Conservation (phyloP, 2,797 vertebrate species). For the Brotula barbata region DNA sequence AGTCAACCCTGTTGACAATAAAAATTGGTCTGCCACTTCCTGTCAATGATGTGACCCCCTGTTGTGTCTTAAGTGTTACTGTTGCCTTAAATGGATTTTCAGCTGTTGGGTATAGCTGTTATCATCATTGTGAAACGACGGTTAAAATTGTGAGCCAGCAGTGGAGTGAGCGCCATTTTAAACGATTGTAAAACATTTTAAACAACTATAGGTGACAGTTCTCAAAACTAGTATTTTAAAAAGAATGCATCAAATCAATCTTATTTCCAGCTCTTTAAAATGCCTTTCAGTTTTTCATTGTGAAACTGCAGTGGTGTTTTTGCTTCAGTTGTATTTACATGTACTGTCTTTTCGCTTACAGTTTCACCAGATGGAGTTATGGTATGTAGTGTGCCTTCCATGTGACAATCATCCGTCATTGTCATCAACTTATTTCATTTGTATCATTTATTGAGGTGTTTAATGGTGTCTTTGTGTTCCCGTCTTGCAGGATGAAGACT, state of each 20-base stretch:
- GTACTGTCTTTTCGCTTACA: constrained; percentile 63
- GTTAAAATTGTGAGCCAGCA: no score
- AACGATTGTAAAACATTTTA: not conserved
- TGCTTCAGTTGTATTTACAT: not conserved
- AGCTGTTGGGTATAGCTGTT: constrained; percentile 7
- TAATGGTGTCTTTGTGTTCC: not conserved
- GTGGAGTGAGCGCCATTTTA: no score
- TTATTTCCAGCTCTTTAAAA: not conserved
- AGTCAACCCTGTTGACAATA: no score
- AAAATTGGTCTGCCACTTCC: not conserved
- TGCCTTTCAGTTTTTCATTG: not conserved
- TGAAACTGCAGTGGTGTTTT: not conserved
- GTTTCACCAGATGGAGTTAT: constrained; percentile 89
- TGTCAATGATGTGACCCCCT: constrained; percentile 1
- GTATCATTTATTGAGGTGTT: not conserved
- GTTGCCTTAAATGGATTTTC: constrained; percentile 15
- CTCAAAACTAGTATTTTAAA: not conserved
- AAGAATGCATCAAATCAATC: not conserved
- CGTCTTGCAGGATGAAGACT: constrained; percentile 89
- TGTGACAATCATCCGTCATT: not conserved
- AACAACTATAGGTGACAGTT: not conserved
- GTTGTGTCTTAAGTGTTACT: not conserved
- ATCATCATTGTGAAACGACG: no score
- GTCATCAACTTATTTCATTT: not conserved
- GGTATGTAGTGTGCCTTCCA: constrained; percentile 68